These are phyloP conservation scores for Montipora sp. DNA, from an alignment of 64 coral and sea anemone genomes.

Conservation along the genomic window DNA sequence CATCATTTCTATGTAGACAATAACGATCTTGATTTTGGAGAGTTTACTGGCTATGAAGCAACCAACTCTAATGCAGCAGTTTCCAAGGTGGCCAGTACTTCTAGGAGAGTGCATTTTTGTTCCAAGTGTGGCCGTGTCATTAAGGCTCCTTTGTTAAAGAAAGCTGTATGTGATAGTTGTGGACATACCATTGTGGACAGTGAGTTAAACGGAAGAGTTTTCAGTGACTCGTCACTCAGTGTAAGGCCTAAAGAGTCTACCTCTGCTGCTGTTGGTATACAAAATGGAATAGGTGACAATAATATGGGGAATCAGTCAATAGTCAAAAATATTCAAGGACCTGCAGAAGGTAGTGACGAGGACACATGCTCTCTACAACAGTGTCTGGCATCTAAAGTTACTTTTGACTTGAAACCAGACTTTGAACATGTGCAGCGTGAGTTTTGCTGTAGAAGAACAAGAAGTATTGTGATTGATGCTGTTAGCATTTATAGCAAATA, in stretches of 20 bases:
- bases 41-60: conserved; percentile 63
- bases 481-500: conserved; percentile 97
- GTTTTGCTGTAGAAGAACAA: conserved; percentile 86
- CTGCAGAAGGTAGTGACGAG: background rate
- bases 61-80: background rate
- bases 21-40: conserved; percentile 79
- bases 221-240: background rate
- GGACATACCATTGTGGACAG: background rate
- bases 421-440: conserved; percentile 79
- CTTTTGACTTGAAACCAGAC: conserved; percentile 90
- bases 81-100: conserved; percentile 20
- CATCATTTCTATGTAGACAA: background rate
- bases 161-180: conserved; percentile 21
- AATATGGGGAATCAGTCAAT: background rate
- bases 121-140: conserved; percentile 54
- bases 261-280: background rate
- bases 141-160: conserved; percentile 11
- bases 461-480: conserved; percentile 98
- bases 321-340: background rate
- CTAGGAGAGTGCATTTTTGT: conserved; percentile 56
- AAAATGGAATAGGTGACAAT: background rate
- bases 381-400: conserved; percentile 59
- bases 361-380: background rate
- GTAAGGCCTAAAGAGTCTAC: background rate
- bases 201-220: background rate